Percentiles rank a stretch among this genome's conserved stretches.
Conservation (phyloP, 2,113 vertebrate species). For the Mustelus asterias region DNA sequence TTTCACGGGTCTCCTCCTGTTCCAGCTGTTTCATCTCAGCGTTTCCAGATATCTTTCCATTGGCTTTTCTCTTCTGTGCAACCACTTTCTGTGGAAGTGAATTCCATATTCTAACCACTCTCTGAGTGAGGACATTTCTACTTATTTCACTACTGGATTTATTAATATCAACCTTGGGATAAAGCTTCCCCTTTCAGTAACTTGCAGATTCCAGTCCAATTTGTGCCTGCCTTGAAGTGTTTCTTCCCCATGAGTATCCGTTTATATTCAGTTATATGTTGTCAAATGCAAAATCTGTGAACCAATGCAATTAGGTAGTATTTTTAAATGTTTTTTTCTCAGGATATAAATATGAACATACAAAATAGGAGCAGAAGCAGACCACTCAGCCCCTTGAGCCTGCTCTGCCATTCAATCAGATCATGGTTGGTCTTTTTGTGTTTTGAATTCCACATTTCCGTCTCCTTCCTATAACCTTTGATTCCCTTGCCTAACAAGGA, state of each 20-base stretch:
- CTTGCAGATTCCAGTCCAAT: neutral
- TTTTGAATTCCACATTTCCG: too few relatives aligned
- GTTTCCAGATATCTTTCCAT: neutral
- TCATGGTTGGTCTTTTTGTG: too few relatives aligned
- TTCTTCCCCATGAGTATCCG: neutral
- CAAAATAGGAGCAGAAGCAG: too few relatives aligned
- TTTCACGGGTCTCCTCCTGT: neutral
- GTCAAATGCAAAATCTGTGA: neutral
- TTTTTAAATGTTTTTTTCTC: neutral
- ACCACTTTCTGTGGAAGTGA: neutral
- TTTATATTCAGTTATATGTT: neutral
- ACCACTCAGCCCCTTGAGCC: too few relatives aligned
- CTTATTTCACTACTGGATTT: neutral
- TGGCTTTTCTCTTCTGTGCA: neutral
- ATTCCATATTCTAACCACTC: neutral
- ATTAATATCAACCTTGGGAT: neutral
- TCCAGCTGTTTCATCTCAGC: neutral
- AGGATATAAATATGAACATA: too few relatives aligned
- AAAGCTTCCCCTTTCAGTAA: neutral
- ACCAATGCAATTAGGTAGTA: neutral
- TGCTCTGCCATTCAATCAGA: too few relatives aligned
- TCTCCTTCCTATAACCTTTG: too few relatives aligned
- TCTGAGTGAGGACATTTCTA: neutral
- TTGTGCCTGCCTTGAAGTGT: neutral
- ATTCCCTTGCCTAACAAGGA: too few relatives aligned